Conservation (phyloP, 2,113 vertebrate species). For the Malurus elegans region DNA sequence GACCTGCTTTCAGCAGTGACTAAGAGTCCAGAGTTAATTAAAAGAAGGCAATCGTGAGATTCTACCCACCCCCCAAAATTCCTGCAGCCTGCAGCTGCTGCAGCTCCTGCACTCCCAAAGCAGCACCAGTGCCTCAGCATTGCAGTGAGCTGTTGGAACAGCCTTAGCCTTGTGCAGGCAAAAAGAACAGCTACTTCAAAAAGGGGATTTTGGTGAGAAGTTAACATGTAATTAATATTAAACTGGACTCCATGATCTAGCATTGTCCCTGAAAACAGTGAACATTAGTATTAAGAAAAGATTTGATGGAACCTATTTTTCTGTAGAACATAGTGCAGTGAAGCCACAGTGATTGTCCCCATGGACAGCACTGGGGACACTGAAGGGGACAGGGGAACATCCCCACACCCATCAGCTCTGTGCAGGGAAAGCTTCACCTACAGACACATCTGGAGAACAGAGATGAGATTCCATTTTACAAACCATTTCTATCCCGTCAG, state of each 20-base stretch:
- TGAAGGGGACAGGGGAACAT: not conserved
- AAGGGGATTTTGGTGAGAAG: not conserved
- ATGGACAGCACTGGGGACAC: no score
- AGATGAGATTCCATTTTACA: not conserved
- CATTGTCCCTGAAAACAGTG: not conserved
- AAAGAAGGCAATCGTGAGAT: not conserved
- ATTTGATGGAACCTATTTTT: not conserved
- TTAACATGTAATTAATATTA: not conserved
- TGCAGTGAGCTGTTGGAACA: accelerated
- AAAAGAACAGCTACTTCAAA: not conserved
- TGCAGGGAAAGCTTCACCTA: not conserved
- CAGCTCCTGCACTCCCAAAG: not conserved
- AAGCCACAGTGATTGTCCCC: not conserved
- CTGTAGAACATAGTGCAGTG: not conserved
- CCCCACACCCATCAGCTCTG: not conserved
- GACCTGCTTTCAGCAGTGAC: not conserved
- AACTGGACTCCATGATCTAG: not conserved
- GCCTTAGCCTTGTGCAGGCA: accelerated
- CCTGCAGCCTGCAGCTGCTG: not conserved
- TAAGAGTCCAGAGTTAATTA: not conserved
- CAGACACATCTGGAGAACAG: not conserved
- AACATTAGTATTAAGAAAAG: not conserved
- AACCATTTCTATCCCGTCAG: accelerated
- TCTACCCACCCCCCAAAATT: not conserved
- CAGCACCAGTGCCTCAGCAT: not conserved